Conservation (phyloP, 2,888 invertebrate species). For the Alitta virens region DNA sequence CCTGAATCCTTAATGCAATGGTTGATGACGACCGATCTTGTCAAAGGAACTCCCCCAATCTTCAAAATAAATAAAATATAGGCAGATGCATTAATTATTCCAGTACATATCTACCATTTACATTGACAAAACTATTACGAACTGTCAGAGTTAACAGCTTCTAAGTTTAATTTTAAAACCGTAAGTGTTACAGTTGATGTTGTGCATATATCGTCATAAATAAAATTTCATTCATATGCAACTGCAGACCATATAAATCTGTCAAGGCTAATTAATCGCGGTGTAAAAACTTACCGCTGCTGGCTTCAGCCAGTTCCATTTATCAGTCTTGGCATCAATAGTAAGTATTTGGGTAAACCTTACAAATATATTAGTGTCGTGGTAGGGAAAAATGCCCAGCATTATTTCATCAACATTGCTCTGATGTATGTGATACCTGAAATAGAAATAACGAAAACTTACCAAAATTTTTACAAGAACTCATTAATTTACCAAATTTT, state of each 20-base stretch:
- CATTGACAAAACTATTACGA: too few relatives aligned
- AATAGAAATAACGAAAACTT: too few relatives aligned
- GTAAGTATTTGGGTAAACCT: conserved; percentile 73
- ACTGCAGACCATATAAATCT: too few relatives aligned
- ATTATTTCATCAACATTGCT: conserved; percentile 83
- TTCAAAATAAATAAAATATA: neutral
- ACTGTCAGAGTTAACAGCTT: too few relatives aligned
- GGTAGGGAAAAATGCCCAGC: conserved; percentile 82
- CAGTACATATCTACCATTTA: neutral
- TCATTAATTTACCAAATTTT: too few relatives aligned
- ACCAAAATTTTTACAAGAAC: too few relatives aligned
- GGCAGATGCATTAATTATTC: neutral
- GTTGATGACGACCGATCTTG: conserved; percentile 72
- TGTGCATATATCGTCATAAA: too few relatives aligned
- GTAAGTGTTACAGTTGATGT: too few relatives aligned
- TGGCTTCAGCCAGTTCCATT: conserved; percentile 63
- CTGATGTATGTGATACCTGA: conserved; percentile 79
- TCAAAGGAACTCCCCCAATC: conserved; percentile 67
- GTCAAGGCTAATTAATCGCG: too few relatives aligned
- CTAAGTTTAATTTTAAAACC: too few relatives aligned
- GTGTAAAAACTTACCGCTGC: conserved; percentile 65
- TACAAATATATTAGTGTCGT: conserved; percentile 87
- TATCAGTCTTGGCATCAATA: conserved; percentile 57
- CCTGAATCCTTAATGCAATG: conserved; percentile 68
- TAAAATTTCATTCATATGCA: too few relatives aligned